These are phyloP conservation scores for Phania funesta DNA, from an alignment of 2,888 invertebrate species.

Conservation along the genomic window DNA sequence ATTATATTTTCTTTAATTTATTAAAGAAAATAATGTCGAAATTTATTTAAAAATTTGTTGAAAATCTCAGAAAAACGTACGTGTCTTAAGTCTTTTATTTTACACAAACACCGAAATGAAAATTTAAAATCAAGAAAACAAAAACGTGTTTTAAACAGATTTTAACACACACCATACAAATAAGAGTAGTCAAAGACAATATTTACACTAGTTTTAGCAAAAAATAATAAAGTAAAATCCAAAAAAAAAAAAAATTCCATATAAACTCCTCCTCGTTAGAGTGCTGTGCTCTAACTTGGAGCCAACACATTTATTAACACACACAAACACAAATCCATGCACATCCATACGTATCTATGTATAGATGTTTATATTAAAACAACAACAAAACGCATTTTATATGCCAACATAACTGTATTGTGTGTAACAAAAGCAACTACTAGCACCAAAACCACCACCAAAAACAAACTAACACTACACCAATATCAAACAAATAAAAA, in stretches of 20 bases:
- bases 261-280: slow-evolving; percentile 64
- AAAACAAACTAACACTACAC: slow-evolving; percentile 17
- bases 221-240: slow-evolving; percentile 1
- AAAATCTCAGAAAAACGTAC: no score
- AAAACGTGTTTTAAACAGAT: slow-evolving; percentile 31
- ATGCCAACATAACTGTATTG: slow-evolving; percentile 60
- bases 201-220: slow-evolving; percentile 26
- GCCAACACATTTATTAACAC: slow-evolving; percentile 7
- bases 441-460: background rate
- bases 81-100: slow-evolving; percentile 61
- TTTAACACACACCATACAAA: slow-evolving; percentile 41
- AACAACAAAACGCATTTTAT: slow-evolving; percentile 44
- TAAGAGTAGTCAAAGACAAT: background rate
- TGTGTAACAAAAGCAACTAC: slow-evolving; percentile 48
- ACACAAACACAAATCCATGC: background rate
- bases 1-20: no score
- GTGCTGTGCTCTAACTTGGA: slow-evolving; percentile 38
- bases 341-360: background rate
- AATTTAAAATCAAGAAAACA: background rate
- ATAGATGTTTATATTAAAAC: background rate
- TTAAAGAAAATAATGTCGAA: no score
- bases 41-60: no score
- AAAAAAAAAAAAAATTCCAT: slow-evolving; percentile 43
- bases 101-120: background rate
- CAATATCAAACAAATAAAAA: slow-evolving; percentile 7